These are phyloP conservation scores for Chaetoderma sp. DNA, from an alignment of 2,888 invertebrate genomes.

Conservation along the genomic window DNA sequence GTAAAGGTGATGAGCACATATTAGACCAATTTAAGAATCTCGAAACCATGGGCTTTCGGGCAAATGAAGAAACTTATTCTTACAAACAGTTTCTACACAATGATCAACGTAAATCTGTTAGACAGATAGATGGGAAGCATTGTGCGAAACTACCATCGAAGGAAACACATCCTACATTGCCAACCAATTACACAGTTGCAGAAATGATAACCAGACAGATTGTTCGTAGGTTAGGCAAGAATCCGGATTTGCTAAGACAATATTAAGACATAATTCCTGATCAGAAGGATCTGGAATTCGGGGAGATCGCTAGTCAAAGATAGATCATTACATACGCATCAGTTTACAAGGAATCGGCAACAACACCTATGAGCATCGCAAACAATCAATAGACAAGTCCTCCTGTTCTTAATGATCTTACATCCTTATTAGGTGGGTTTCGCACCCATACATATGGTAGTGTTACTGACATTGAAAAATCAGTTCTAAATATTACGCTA, in stretches of 20 bases:
- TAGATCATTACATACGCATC: conserved; percentile 33
- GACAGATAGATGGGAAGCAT: too few relatives aligned
- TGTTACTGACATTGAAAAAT: conserved; percentile 33
- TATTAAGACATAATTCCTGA: conserved; percentile 2
- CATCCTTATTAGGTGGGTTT: conserved; percentile 29
- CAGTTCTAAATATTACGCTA: conserved; percentile 25
- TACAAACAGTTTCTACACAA: background rate
- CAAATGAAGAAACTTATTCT: too few relatives aligned
- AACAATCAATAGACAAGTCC: conserved; percentile 32
- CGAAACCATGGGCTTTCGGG: conserved; percentile 9
- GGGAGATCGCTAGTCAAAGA: conserved; percentile 12
- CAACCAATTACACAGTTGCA: background rate
- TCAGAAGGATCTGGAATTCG: conserved; percentile 22
- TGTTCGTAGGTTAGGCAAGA: too few relatives aligned
- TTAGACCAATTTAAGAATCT: background rate
- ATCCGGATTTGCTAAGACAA: background rate
- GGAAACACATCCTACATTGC: background rate
- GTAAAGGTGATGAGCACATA: background rate
- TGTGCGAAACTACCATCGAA: conserved; percentile 5
- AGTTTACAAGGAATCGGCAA: conserved; percentile 34
- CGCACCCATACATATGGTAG: too few relatives aligned
- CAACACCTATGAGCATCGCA: conserved; percentile 29
- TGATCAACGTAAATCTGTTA: background rate
- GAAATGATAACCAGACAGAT: background rate
- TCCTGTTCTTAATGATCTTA: too few relatives aligned